Evolutionary conservation across 2,888 invertebrate genomes (phyloP).

Genomic region (Mallateleia sp.): DNA sequence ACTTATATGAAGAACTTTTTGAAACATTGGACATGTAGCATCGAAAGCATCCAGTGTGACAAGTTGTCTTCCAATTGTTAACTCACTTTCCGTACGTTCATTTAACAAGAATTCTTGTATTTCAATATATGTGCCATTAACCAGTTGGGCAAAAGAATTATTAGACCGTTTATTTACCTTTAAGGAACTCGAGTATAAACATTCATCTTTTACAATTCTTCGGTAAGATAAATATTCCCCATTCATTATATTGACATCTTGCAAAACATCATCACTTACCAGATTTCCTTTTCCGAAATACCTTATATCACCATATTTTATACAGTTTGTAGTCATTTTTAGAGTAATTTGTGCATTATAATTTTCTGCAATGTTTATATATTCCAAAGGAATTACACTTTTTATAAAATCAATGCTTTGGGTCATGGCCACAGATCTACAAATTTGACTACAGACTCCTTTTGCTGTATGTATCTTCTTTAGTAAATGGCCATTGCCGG

Average conservation of each 20-base stretch:
- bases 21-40: slow-evolving; percentile 3
- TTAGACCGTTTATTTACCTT: slow-evolving; percentile 5
- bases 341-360: not conserved
- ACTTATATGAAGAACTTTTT: no score
- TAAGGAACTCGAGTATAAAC: not conserved
- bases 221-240: not conserved
- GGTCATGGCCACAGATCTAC: not conserved
- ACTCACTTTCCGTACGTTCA: not conserved
- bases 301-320: not conserved
- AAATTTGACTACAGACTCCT: no score
- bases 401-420: not conserved
- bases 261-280: not conserved
- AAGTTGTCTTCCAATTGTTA: no score
- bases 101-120: slow-evolving; percentile 2
- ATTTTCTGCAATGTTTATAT: not conserved
- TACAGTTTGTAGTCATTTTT: not conserved
- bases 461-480: no score
- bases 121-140: not conserved
- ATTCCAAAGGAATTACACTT: not conserved
- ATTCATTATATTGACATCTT: not conserved
- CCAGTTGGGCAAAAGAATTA: not conserved
- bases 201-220: slow-evolving; percentile 7
- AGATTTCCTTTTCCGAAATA: not conserved
- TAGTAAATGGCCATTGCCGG: no score
- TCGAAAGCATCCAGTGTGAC: no score